Evolutionary conservation across 2,113 vertebrate species (phyloP).

Genomic region (Scopus umbretta): DNA sequence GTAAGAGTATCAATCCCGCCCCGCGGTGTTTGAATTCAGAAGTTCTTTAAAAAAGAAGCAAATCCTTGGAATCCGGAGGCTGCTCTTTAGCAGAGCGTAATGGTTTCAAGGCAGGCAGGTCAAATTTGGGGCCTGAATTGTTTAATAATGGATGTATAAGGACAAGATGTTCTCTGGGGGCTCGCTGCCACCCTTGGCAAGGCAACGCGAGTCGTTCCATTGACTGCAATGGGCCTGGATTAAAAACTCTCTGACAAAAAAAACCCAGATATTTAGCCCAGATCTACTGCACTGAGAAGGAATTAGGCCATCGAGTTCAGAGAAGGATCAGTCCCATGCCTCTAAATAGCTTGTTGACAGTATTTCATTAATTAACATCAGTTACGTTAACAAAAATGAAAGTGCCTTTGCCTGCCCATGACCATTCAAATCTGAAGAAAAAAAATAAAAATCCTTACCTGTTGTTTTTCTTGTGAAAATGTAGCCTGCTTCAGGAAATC

Average conservation of each 20-base stretch:
- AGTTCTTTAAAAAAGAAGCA: not conserved
- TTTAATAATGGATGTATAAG: not conserved
- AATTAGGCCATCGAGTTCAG: not conserved
- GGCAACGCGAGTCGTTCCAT: not conserved
- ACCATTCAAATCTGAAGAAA: not conserved
- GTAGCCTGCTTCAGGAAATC: not conserved
- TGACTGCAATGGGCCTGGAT: not conserved
- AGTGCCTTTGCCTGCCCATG: not conserved
- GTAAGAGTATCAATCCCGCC: not conserved
- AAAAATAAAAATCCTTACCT: not conserved
- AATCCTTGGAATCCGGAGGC: not conserved
- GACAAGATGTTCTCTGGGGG: not conserved
- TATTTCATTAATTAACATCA: not conserved
- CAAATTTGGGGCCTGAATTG: not conserved
- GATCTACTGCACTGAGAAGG: not conserved
- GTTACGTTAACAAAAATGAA: not conserved
- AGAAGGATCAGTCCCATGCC: not conserved
- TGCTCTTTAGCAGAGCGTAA: not conserved
- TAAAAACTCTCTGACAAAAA: not conserved
- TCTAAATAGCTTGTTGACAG: not conserved
- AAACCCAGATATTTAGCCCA: not conserved
- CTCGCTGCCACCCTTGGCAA: not conserved
- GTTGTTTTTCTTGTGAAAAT: not conserved
- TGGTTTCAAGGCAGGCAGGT: not conserved
- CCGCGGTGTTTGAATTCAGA: rapidly evolving